These are phyloP conservation scores for Dipus sagitta DNA, from an alignment of 2,797 vertebrate genomes.

Conservation along the genomic window DNA sequence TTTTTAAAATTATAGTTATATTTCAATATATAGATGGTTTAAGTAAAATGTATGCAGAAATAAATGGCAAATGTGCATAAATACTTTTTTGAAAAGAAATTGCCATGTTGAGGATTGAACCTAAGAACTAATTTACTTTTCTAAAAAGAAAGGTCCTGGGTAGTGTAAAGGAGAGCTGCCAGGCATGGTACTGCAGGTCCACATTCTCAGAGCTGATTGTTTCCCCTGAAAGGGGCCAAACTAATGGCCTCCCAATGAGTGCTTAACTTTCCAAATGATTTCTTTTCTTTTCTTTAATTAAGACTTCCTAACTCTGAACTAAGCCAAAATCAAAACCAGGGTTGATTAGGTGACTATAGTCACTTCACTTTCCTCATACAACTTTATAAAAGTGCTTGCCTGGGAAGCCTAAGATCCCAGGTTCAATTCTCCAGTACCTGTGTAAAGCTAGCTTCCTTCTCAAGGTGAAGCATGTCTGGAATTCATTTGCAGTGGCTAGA, in stretches of 20 bases:
- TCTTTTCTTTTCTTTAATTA: constrained; percentile 2
- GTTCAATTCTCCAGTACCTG: too few species aligned
- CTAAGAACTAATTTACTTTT: background rate
- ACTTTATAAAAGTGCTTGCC: too few species aligned
- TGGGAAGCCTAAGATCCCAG: too few species aligned
- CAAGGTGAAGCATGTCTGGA: too few species aligned
- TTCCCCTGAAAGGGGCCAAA: background rate
- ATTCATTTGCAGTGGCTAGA: too few species aligned
- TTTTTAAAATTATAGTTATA: constrained; percentile 9
- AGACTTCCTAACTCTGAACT: constrained; percentile 41
- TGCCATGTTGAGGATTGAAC: background rate
- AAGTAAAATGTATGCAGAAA: background rate
- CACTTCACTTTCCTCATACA: constrained; percentile 9
- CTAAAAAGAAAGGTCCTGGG: background rate
- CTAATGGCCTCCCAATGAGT: background rate
- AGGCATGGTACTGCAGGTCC: background rate
- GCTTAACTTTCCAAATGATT: constrained; percentile 23
- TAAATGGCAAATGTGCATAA: background rate
- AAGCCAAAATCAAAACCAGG: constrained; percentile 31
- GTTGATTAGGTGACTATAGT: background rate
- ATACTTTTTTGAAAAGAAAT: background rate
- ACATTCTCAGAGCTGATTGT: background rate
- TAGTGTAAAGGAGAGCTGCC: background rate
- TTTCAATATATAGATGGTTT: background rate
- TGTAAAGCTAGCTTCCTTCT: too few species aligned